A percentile compares a stretch with the other conserved stretches of the same genome.
Evolutionary conservation across 1,140 invertebrate species (phyloP).

Genomic region (Pseudomyrmex pallidus): DNA sequence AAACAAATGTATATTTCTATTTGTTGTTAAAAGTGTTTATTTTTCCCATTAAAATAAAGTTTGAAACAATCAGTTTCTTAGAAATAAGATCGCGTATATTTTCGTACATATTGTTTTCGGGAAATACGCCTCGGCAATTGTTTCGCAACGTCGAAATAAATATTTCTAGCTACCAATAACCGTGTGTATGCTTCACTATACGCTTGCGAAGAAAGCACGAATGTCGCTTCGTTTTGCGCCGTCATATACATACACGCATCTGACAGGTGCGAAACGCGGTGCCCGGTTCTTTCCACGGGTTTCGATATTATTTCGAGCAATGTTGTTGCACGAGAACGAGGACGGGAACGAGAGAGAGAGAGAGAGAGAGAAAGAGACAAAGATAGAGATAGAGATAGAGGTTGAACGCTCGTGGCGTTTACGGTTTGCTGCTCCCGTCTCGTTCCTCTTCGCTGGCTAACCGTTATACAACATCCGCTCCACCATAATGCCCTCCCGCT

Average conservation of each 20-base stretch:
- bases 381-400: conserved; percentile 52
- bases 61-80: neutral
- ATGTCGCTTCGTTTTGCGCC: conserved; percentile 19
- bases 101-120: neutral
- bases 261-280: conserved; percentile 58
- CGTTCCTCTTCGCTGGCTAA: conserved; percentile 82
- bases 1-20: neutral
- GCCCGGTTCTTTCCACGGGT: conserved; percentile 19
- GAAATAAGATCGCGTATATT: neutral
- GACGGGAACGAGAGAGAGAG: conserved; percentile 27
- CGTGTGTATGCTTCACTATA: conserved; percentile 18
- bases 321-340: conserved; percentile 21
- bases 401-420: conserved; percentile 74
- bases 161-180: conserved; percentile 39
- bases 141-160: conserved; percentile 14
- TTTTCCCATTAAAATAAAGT: neutral
- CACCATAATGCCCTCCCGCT: conserved; percentile 78
- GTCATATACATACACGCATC: conserved; percentile 31
- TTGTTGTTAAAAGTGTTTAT: neutral
- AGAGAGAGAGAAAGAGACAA: conserved; percentile 21
- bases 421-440: conserved; percentile 78
- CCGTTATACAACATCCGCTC: conserved; percentile 83
- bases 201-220: conserved; percentile 7
- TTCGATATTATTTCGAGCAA: conserved; percentile 60
- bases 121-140: neutral